These are phyloP conservation scores for Zaprionus lineosus DNA, from an alignment of 2,888 invertebrate genomes.

Conservation along the genomic window DNA sequence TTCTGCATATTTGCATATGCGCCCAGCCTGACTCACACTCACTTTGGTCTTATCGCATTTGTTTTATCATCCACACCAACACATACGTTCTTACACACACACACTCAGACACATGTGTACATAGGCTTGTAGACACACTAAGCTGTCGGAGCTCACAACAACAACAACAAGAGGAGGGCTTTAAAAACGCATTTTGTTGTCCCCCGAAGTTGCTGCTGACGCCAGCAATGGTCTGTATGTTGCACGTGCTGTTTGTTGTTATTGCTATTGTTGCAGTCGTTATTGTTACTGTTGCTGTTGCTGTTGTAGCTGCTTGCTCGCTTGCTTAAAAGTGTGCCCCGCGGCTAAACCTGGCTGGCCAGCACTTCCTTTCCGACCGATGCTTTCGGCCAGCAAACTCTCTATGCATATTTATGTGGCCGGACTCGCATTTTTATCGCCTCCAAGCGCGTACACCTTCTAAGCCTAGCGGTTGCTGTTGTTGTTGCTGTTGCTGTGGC, in stretches of 20 bases:
- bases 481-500: constrained; percentile 7
- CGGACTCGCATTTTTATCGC: constrained; percentile 57
- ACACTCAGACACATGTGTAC: constrained; percentile 2
- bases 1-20: constrained; percentile 71
- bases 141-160: constrained; percentile 6
- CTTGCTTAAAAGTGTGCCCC: constrained; percentile 71
- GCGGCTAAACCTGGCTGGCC: constrained; percentile 70
- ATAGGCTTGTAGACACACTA: constrained; percentile 11
- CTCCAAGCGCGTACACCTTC: constrained; percentile 62
- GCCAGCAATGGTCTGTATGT: constrained; percentile 63
- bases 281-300: constrained; percentile 37
- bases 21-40: constrained; percentile 73
- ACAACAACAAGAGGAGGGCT: constrained; percentile 34
- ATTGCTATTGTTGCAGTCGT: constrained; percentile 35
- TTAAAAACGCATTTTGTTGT: constrained; percentile 76
- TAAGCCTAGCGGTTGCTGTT: constrained; percentile 41
- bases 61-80: constrained; percentile 68
- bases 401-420: constrained; percentile 75
- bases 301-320: no score
- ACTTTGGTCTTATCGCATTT: constrained; percentile 74
- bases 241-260: constrained; percentile 70
- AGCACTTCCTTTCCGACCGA: constrained; percentile 55
- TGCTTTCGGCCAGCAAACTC: constrained; percentile 31
- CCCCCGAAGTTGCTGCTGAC: constrained; percentile 55
- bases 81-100: constrained; percentile 17